phyloP scores from a whole-genome alignment of 2,113 vertebrate genomes.

The Paramormyrops kingsleyae region DNA sequence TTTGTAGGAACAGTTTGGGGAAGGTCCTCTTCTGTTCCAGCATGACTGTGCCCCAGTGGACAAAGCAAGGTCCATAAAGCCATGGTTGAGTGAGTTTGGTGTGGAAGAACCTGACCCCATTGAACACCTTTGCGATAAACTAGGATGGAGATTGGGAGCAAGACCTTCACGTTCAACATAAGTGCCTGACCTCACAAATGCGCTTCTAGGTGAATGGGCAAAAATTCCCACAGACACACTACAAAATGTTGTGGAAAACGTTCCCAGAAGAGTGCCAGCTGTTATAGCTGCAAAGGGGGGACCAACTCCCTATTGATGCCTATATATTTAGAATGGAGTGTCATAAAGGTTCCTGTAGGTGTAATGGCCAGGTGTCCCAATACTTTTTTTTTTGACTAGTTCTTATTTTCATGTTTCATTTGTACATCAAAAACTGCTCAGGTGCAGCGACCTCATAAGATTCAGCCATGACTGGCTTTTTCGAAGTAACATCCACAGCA shows the following conservation, averaged over 20 bases:
- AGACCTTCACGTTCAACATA: not conserved
- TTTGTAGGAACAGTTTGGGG: not conserved
- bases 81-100: not conserved
- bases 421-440: not conserved
- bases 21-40: not conserved
- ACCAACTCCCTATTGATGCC: not conserved
- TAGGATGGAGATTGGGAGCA: not conserved
- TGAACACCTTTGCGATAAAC: not conserved
- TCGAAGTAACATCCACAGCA: not conserved
- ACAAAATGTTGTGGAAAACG: not conserved
- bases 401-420: not conserved
- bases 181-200: not conserved
- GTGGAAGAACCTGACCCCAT: not conserved
- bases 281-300: not conserved
- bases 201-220: not conserved
- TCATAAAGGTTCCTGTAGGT: not conserved
- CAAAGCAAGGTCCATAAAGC: not conserved
- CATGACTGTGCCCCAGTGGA: not conserved
- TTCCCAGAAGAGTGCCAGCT: not conserved
- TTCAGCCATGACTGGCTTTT: not conserved
- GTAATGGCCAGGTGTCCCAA: not conserved
- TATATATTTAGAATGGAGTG: not conserved
- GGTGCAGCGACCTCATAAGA: not conserved
- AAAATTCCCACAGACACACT: not conserved
- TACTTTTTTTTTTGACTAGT: not conserved